A percentile compares a stretch with the other conserved stretches of the same genome.
Conservation (phyloP, 1,140 invertebrate genomes). For the Apocrypta bakeri region DNA sequence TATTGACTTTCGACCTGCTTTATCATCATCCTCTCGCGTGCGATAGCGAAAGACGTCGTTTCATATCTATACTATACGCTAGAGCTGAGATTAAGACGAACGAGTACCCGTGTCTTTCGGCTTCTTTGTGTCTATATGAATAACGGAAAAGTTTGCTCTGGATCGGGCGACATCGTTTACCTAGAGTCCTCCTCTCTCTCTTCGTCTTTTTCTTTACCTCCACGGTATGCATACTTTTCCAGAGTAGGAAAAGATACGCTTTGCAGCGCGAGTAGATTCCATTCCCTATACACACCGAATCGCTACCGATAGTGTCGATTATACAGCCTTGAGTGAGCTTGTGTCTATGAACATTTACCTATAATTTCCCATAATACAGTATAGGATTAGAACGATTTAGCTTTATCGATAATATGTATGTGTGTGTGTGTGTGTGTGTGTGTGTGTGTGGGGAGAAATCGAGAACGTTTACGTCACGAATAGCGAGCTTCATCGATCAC, state of each 20-base stretch:
- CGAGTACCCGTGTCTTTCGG: neutral
- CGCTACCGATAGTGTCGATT: neutral
- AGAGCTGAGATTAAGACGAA: constrained; percentile 22
- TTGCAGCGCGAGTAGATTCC: too few species aligned
- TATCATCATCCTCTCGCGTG: constrained; percentile 29
- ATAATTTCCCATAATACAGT: too few species aligned
- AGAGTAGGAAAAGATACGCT: neutral
- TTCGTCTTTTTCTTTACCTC: neutral
- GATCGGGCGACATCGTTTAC: neutral
- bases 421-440: too few species aligned
- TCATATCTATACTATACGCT: neutral
- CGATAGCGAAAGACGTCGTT: neutral
- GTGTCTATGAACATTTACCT: too few species aligned
- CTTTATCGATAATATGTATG: too few species aligned
- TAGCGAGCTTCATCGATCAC: constrained; percentile 71
- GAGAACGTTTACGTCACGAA: neutral
- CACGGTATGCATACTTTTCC: neutral
- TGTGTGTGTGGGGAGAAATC: neutral
- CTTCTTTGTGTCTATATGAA: constrained; percentile 21
- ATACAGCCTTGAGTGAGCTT: neutral
- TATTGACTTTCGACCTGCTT: constrained; percentile 50
- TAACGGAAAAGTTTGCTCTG: constrained; percentile 4
- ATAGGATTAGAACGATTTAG: too few species aligned
- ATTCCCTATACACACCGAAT: too few species aligned
- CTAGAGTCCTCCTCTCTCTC: neutral